Evolutionary conservation across 2,888 invertebrate species (phyloP).

Genomic region (Vesta saturnalis): DNA sequence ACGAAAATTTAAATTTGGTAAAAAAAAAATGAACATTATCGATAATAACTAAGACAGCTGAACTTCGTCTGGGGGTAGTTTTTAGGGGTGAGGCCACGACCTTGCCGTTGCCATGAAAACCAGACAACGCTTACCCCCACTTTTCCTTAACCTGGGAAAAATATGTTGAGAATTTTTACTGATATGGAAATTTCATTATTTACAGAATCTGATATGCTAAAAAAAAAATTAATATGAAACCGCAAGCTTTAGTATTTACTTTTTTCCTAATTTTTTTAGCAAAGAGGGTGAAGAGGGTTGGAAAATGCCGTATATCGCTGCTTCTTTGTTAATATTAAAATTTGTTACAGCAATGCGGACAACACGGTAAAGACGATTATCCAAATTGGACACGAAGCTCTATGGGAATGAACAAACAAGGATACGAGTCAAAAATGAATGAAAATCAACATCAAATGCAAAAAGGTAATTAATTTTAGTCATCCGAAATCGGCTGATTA

Average conservation of each 20-base stretch:
- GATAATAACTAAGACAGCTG: constrained; percentile 54
- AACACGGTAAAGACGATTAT: constrained; percentile 65
- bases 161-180: constrained; percentile 43
- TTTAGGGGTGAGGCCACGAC: constrained; percentile 56
- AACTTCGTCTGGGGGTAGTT: constrained; percentile 30
- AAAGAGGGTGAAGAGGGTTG: background rate
- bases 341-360: constrained; percentile 63
- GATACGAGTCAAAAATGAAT: constrained; percentile 68
- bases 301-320: too few relatives aligned
- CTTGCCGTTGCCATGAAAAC: constrained; percentile 61
- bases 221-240: constrained; percentile 31
- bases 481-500: background rate
- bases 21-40: constrained; percentile 44
- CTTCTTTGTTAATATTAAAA: too few relatives aligned
- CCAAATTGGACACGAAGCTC: constrained; percentile 65
- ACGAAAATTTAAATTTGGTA: constrained; percentile 8
- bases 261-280: too few relatives aligned
- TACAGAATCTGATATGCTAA: constrained; percentile 34
- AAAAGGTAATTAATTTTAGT: constrained; percentile 60
- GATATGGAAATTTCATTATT: constrained; percentile 39
- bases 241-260: constrained; percentile 11
- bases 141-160: constrained; percentile 44
- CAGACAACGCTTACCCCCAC: constrained; percentile 60
- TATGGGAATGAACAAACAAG: constrained; percentile 65
- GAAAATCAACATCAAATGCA: constrained; percentile 64